phyloP scores from a whole-genome alignment of 2,113 vertebrate species.

The Felis chaus region DNA sequence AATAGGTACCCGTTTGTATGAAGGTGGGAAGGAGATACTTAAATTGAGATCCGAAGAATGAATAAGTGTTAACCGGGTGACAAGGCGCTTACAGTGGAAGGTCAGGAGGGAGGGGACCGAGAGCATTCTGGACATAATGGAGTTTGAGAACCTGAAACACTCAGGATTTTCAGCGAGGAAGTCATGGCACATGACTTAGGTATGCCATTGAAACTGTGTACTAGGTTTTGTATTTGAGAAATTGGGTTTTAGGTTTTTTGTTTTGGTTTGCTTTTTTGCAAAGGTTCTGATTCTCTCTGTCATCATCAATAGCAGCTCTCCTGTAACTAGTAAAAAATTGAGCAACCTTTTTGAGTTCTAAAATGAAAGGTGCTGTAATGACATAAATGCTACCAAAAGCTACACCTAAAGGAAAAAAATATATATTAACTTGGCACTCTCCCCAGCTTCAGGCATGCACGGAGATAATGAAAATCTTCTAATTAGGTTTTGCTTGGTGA shows the following conservation, averaged over 20 bases:
- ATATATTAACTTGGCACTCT: not conserved
- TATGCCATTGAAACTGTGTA: not conserved
- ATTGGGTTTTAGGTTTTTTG: not conserved
- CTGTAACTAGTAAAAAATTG: constrained; percentile 32
- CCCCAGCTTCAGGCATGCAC: not conserved
- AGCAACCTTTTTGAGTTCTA: constrained; percentile 13
- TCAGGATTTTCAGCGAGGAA: not conserved
- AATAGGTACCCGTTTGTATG: not conserved
- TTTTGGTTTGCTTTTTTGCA: not conserved
- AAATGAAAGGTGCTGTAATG: constrained; percentile 46
- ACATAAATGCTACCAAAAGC: constrained; percentile 38
- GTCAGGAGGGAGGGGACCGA: not conserved
- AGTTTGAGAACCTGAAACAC: not conserved
- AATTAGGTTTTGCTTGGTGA: constrained; percentile 42
- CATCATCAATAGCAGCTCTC: constrained; percentile 33
- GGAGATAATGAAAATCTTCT: constrained; percentile 30
- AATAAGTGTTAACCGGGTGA: not conserved
- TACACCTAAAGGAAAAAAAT: not conserved
- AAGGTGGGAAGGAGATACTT: not conserved
- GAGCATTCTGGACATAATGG: not conserved
- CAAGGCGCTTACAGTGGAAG: not conserved
- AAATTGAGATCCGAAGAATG: not conserved
- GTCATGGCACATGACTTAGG: not conserved
- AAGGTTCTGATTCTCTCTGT: not conserved
- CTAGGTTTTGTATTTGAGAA: not conserved